phyloP scores from a whole-genome alignment of 2,888 invertebrate genomes.

The Diaprepes abbreviatus region DNA sequence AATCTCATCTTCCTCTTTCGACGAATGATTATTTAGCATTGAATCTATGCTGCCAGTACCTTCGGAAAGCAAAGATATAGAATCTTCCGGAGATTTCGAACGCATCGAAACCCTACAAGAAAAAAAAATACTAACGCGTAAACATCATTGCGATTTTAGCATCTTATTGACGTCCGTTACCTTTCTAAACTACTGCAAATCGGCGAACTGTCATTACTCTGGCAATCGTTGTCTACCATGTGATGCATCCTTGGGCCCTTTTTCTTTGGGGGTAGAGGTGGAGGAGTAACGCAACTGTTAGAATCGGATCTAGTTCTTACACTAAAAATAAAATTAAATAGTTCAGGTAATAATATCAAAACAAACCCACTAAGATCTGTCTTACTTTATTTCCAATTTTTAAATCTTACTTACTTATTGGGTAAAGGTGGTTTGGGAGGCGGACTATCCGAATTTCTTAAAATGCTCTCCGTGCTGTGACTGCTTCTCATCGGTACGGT shows the following conservation, averaged over 20 bases:
- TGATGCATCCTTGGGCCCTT: constrained; percentile 69
- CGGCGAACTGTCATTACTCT: constrained; percentile 71
- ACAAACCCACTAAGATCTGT: no score
- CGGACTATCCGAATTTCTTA: constrained; percentile 80
- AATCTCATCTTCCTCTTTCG: constrained; percentile 84
- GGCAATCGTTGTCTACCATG: constrained; percentile 67
- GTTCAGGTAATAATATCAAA: no score
- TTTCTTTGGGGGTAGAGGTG: constrained; percentile 85
- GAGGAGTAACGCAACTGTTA: constrained; percentile 73
- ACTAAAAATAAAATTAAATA: constrained; percentile 50
- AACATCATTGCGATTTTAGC: no score
- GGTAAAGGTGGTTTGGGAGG: constrained; percentile 94
- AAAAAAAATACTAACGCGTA: no score
- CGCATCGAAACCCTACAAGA: constrained; percentile 76
- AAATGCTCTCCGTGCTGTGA: constrained; percentile 86
- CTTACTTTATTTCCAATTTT: no score
- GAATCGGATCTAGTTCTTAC: constrained; percentile 54
- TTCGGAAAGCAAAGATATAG: constrained; percentile 75
- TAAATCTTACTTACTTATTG: constrained; percentile 61
- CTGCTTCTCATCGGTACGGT: constrained; percentile 74
- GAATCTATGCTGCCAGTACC: constrained; percentile 90
- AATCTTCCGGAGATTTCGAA: constrained; percentile 81
- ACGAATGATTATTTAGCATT: constrained; percentile 84
- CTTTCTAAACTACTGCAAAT: constrained; percentile 77
- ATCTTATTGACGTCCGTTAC: constrained; percentile 55